Conservation (phyloP, 2,888 invertebrate species). For the Rhogogaster chlorosoma region DNA sequence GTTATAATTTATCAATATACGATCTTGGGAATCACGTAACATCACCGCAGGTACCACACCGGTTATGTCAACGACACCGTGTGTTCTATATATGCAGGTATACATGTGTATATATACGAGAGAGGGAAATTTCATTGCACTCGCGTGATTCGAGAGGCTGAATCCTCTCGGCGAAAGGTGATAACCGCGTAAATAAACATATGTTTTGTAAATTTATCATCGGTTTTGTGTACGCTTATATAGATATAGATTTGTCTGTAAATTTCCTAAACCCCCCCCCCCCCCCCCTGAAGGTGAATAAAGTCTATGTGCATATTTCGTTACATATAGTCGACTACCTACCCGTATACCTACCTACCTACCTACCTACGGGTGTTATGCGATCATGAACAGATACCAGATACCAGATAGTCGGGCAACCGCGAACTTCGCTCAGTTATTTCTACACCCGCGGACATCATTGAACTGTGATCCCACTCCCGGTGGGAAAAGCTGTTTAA, state of each 20-base stretch:
- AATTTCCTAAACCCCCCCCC: background rate
- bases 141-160: background rate
- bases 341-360: conserved; percentile 18
- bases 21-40: background rate
- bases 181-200: background rate
- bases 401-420: conserved; percentile 32
- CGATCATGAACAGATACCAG: conserved; percentile 36
- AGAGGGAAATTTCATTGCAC: background rate
- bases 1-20: background rate
- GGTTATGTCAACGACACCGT: background rate
- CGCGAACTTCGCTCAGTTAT: conserved; percentile 44
- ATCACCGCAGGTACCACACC: background rate
- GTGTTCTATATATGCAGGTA: background rate
- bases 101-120: background rate
- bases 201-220: background rate
- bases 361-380: conserved; percentile 27
- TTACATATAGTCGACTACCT: background rate
- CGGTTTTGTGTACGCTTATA: background rate
- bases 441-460: conserved; percentile 51
- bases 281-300: background rate
- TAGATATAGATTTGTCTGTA: background rate
- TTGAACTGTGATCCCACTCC: conserved; percentile 51
- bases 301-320: conserved; percentile 26
- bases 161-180: background rate
- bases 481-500: conserved; percentile 23